Base-by-base conservation (phyloP, 2,888 invertebrate genomes). In the Cataglyphis livida region DNA sequence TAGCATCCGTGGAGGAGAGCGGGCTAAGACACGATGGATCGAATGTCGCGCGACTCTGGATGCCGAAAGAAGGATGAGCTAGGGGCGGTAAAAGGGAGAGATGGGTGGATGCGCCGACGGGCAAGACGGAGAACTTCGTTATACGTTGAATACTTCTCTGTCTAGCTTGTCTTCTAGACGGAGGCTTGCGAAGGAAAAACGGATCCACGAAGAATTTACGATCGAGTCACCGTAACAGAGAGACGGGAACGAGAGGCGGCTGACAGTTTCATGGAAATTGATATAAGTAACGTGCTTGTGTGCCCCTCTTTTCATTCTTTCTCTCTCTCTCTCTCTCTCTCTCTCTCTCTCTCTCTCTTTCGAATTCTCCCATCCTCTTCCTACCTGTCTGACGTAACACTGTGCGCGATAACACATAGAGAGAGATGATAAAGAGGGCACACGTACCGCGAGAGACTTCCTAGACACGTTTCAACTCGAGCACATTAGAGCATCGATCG, bases 221-320 rank as follows among this genome's bases (percentile, higher is more conserved):
- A 85, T 85, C 81, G 81, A 51, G 57, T 65, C 64, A 59, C 51
- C 41, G 59, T 73, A 70, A 73, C 64, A 65, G 66, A 21, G 75
- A 71, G 62, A 70, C 65, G 65, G 54, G 57, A 54, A 65, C 59
- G 48, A 74, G 71, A 70, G 57, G 35, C n/a, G 44, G 76, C 18
- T 70, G 84, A 62, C 76, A 73, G 68, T 76, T 82, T 78, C 81
- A 83, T 81, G 83, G 65, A 79, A 83, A 86, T 83, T 86, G 86
- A 86, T 85, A 85, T 78, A 74, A 74, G 51, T 71, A 73, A 81
- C 75, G 82, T 82, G 64, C 62, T 32, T 76, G 21, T n/a, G 25
- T n/a, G 62, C 21, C 10, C 25, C 25, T 25, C 41, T 41, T 65
- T 7, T 41, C 28, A 44, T 12, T 38, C 75, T 51, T 12, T n/a